phyloP scores from a whole-genome alignment of 2,113 vertebrate genomes.

The Neotoma lepida region DNA sequence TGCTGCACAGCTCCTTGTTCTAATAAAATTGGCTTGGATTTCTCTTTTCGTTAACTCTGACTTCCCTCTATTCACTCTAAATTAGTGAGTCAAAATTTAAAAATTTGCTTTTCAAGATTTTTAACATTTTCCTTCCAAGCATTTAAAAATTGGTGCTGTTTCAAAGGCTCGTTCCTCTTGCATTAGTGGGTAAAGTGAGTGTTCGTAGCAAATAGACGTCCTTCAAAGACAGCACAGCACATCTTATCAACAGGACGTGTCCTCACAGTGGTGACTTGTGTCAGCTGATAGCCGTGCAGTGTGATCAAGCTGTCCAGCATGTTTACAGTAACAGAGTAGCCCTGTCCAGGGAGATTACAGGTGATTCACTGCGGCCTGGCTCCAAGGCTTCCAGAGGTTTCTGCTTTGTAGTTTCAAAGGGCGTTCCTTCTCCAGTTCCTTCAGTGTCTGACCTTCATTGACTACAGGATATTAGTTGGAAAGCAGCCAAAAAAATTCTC shows the following conservation, averaged over 20 bases:
- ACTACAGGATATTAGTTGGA: slow-evolving; percentile 83
- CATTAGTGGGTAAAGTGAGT: background rate
- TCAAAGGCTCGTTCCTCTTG: background rate
- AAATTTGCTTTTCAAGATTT: slow-evolving; percentile 63
- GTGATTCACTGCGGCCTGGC: slow-evolving; percentile 67
- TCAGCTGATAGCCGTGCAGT: slow-evolving; percentile 5
- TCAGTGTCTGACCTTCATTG: slow-evolving; percentile 77
- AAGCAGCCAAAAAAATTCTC: slow-evolving; percentile 74
- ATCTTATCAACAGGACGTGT: background rate
- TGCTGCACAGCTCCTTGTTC: background rate
- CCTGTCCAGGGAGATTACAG: slow-evolving; percentile 70
- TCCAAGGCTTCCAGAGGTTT: slow-evolving; percentile 67
- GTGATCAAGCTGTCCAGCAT: slow-evolving; percentile 68
- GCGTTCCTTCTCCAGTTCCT: slow-evolving; percentile 76
- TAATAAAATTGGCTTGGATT: background rate
- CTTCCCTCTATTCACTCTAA: background rate
- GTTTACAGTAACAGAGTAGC: slow-evolving; percentile 63
- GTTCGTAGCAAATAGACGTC: background rate
- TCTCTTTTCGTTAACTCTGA: slow-evolving; percentile 44
- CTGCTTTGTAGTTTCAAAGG: slow-evolving; percentile 79
- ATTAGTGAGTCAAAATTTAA: slow-evolving; percentile 18
- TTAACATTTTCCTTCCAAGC: slow-evolving; percentile 73
- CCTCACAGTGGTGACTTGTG: slow-evolving; percentile 43
- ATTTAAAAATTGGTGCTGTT: slow-evolving; percentile 9
- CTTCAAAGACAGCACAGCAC: background rate